phyloP scores from a whole-genome alignment of 2,113 vertebrate species.

The Passer montanus region DNA sequence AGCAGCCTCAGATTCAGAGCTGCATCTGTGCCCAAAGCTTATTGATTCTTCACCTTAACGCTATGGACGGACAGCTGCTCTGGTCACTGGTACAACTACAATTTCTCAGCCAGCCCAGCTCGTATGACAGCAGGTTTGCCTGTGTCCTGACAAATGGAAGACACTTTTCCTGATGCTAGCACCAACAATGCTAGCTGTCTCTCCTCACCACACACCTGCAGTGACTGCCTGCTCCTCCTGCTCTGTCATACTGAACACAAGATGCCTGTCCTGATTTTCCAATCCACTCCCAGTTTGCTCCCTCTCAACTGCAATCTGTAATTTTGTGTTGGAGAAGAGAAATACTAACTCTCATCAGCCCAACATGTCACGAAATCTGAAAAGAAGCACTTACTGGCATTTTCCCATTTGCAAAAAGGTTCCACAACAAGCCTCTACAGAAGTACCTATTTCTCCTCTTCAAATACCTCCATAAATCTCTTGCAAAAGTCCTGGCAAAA shows the following conservation, averaged over 20 bases:
- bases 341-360: neutral
- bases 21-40: neutral
- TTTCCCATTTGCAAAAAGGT: neutral
- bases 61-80: neutral
- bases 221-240: fast-evolving
- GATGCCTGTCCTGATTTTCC: neutral
- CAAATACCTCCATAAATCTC: neutral
- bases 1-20: neutral
- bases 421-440: neutral
- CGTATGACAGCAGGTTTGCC: neutral
- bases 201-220: fast-evolving
- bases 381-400: neutral
- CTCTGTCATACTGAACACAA: neutral
- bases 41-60: neutral
- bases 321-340: neutral
- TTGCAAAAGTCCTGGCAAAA: neutral
- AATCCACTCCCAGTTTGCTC: neutral
- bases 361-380: neutral
- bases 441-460: neutral
- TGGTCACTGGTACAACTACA: neutral
- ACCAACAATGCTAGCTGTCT: neutral
- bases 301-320: neutral
- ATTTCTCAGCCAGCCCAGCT: neutral
- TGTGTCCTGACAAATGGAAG: neutral
- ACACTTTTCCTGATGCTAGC: neutral